Evolutionary conservation across 2,113 vertebrate genomes (phyloP), one percentile per base, ranked within the genome.

Genomic region (Nerophis lumbriciformis): DNA sequence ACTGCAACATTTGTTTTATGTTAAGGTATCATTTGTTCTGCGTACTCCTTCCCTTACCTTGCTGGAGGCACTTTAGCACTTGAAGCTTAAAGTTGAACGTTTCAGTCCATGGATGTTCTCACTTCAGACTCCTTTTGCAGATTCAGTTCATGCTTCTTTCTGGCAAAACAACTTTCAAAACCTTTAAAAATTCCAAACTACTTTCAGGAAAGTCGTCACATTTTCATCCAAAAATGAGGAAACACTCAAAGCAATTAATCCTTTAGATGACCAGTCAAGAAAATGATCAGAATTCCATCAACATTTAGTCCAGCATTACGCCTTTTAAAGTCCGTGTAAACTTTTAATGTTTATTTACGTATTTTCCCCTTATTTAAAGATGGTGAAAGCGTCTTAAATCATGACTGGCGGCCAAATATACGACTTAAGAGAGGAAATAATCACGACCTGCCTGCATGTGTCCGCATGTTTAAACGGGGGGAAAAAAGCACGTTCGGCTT

Each of bases 21-120:
- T 81, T 48, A 35, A 35, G 19, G 50, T 38, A 35, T 6, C 14
- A 10, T 37, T 37, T 16, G 51, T 48, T 62, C 45, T 47, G 38
- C 55, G 39, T 15, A 28, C 49, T 37, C 63, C 47, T 56, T 37
- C 59, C 15, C 82, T 82, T 83, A 90, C 88, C 85, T 87, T 85
- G 70, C 78, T 83, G 73, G 56, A 85, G 88, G 85, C 80, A 88
- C 88, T 90, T 86, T 58, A 63, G 68, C 71, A 81, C 65, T 75
- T 65, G 53, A 65, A 70, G 71, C 56, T 59, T 28, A 53, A 71
- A 72, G 61, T 79, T 16, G 6, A 70, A 50, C 54, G 50, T 71
- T 51, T 90, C 73, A 85, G 63, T 89, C 86, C 88, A 88, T 90
- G 39, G 76, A 76, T 74, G 71, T 52, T 76, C 57, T 59, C 76